Percentiles rank a stretch among this genome's conserved stretches.
These are phyloP conservation scores for Varanus salvator DNA, from an alignment of 2,113 vertebrate genomes.

Conservation along the genomic window DNA sequence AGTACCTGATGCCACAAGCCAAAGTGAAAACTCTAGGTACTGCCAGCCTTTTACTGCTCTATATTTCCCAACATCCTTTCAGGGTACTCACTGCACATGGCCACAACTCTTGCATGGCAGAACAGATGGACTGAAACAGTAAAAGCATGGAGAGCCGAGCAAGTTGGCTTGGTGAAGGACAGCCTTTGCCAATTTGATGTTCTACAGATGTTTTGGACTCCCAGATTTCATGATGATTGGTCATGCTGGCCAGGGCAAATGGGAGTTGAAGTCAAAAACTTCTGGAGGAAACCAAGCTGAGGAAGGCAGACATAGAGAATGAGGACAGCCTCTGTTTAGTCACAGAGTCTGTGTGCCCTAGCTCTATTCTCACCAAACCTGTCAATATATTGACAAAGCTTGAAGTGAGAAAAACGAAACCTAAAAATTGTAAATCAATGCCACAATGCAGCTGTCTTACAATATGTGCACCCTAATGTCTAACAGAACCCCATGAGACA, in stretches of 20 bases:
- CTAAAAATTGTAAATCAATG: neutral
- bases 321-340: neutral
- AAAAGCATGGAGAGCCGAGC: neutral
- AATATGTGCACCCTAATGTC: neutral
- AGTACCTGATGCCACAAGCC: neutral
- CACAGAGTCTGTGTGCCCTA: neutral
- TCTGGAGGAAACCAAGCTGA: too few relatives aligned
- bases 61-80: neutral
- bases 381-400: neutral
- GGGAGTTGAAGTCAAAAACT: too few relatives aligned
- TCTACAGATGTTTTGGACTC: too few relatives aligned
- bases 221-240: too few relatives aligned
- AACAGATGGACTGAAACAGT: neutral
- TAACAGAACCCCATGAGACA: neutral
- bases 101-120: neutral
- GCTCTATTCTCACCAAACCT: neutral
- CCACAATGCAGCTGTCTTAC: neutral
- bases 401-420: neutral
- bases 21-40: neutral
- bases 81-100: neutral
- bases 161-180: neutral
- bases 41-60: neutral
- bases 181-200: too few relatives aligned
- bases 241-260: too few relatives aligned
- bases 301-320: neutral